Evolutionary conservation across 2,888 invertebrate genomes (phyloP), one percentile per base, ranked within the genome.

Genomic region (Dendrolimus pini): DNA sequence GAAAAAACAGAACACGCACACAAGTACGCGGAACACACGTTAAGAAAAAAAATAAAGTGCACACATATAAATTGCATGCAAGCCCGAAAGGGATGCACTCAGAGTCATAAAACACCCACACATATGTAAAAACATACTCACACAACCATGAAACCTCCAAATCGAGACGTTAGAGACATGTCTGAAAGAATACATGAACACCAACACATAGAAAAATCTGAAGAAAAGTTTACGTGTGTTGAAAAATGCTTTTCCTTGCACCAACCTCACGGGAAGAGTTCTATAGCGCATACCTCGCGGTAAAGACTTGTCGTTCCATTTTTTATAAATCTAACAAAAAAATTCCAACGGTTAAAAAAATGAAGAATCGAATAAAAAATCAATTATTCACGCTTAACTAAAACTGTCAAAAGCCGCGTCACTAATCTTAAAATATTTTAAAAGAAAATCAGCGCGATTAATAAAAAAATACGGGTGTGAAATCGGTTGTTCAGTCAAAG

Each of bases 261-360:
- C 80, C 89, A 87, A 89, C 84, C 89, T 89, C 86, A 86, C 88
- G 89, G 89, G 85, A 89, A 90, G 90, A 90, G 90, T 90, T 90
- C 82, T 88, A 89, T 83, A 90, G 90, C 88, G 90, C 87, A 89
- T 88, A 90, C 90, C 90, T 90, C 90, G 90, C 90, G 90, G 90
- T 90, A 90, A 89, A 90, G 89, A 89, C 90, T 79, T 62, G 77
- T 78, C 85, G 87, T 82, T 82, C 61, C 62, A 74, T 78, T 71
- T 67, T 67, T 64, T 57, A 70, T 74, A 77, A 69, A 69, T 65
- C 61, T 58, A 30, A 61, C 65, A 66, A 71, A 69, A 76, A 72
- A 71, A 66, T 63, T 55, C 58, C 58, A 71, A 66, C 62, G 59
- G 62, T 58, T 61, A 68, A 69, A 75, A 72, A 74, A 70, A 70